phyloP scores from a whole-genome alignment of 1,140 invertebrate species.

The Drosophila oshimai region DNA sequence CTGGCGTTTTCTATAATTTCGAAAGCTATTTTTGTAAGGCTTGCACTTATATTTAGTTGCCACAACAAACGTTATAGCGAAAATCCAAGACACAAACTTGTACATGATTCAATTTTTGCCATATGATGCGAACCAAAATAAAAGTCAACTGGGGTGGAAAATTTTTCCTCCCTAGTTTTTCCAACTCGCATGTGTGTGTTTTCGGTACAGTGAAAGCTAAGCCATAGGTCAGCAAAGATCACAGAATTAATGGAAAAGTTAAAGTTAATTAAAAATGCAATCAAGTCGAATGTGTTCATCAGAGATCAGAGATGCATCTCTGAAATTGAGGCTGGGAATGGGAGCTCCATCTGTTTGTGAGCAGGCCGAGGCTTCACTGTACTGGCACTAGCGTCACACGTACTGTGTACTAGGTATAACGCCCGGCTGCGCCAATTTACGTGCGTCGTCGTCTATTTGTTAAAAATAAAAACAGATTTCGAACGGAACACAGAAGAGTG shows the following conservation, averaged over 20 bases:
- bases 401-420: conserved; percentile 42
- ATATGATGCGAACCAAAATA: conserved; percentile 45
- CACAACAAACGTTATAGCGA: conserved; percentile 64
- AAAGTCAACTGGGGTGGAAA: conserved; percentile 48
- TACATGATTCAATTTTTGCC: conserved; percentile 42
- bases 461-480: conserved; percentile 77
- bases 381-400: conserved; percentile 33
- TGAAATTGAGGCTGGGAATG: background rate
- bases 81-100: conserved; percentile 56
- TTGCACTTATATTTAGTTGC: conserved; percentile 76
- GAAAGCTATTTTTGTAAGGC: conserved; percentile 71
- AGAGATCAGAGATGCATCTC: background rate
- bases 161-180: conserved; percentile 30
- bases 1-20: conserved; percentile 40
- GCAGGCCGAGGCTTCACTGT: conserved; percentile 38
- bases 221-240: conserved; percentile 21
- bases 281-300: conserved; percentile 1
- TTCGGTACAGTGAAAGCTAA: conserved; percentile 40
- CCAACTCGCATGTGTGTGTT: background rate
- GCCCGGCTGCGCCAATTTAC: conserved; percentile 66
- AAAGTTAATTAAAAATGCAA: conserved; percentile 20
- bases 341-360: background rate
- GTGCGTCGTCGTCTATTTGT: conserved; percentile 64
- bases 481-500: conserved; percentile 40
- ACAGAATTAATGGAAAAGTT: conserved; percentile 24